These are phyloP conservation scores for Clunio marinus DNA, from an alignment of 2,888 invertebrate genomes.

Conservation along the genomic window DNA sequence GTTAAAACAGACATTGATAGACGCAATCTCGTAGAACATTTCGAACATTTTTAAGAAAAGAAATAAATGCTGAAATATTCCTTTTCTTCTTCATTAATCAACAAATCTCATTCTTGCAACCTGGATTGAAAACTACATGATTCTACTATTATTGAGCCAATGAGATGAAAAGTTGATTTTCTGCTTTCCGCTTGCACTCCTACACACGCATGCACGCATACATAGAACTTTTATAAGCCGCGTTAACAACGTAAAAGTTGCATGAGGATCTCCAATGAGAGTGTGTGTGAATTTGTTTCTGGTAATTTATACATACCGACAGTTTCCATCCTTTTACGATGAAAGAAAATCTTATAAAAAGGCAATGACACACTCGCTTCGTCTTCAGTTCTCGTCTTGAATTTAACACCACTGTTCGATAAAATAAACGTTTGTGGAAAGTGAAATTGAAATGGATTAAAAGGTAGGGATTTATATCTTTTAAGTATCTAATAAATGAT, in stretches of 20 bases:
- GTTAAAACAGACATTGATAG: no score
- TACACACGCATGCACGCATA: slow-evolving; percentile 3
- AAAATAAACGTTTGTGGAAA: background rate
- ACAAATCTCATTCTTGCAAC: slow-evolving; percentile 3
- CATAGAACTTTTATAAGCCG: no score
- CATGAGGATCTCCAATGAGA: slow-evolving; percentile 34
- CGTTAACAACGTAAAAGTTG: no score
- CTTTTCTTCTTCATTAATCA: background rate
- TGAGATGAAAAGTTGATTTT: slow-evolving; percentile 15
- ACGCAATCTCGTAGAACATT: background rate
- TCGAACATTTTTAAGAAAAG: background rate
- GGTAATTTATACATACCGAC: slow-evolving; percentile 33
- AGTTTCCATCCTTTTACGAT: background rate
- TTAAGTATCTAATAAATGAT: no score
- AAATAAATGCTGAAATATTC: background rate
- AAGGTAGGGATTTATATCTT: no score
- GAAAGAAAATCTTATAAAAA: slow-evolving; percentile 32
- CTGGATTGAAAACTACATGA: slow-evolving; percentile 28
- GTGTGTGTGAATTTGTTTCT: slow-evolving; percentile 18
- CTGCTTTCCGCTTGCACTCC: background rate
- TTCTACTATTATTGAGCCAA: slow-evolving; percentile 39
- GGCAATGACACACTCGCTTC: background rate
- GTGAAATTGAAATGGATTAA: slow-evolving; percentile 5
- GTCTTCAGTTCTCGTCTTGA: slow-evolving; percentile 32
- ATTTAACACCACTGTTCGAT: slow-evolving; percentile 29